phyloP scores from a whole-genome alignment of 2,797 vertebrate species.

The Hydrocynus forskahlii region DNA sequence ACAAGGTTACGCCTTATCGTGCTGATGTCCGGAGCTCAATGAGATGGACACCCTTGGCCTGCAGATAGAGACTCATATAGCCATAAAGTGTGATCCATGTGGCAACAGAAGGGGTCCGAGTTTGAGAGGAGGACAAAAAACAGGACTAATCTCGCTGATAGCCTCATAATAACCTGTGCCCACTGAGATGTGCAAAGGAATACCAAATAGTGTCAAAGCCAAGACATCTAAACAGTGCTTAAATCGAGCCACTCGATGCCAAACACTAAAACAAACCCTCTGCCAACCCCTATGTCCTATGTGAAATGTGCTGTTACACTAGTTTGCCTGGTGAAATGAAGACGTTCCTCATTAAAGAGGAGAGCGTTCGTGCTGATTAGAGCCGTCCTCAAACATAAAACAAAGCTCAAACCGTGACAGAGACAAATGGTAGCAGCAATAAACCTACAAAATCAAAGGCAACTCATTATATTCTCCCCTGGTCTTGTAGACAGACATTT shows the following conservation, averaged over 20 bases:
- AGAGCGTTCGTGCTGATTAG: not conserved
- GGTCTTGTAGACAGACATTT: conserved; percentile 62
- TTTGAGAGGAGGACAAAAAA: conserved; percentile 1
- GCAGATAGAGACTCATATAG: conserved; percentile 52
- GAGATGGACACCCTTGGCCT: conserved; percentile 43
- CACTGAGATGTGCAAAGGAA: not conserved
- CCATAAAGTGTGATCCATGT: conserved; percentile 46
- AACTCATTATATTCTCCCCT: conserved; percentile 59
- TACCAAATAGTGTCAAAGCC: too few species aligned
- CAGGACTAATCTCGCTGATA: conserved; percentile 33
- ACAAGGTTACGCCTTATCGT: conserved; percentile 38
- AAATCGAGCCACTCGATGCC: not conserved
- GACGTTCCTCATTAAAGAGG: not conserved
- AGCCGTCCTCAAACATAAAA: conserved; percentile 14
- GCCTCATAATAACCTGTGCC: not conserved
- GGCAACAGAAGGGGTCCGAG: conserved; percentile 29
- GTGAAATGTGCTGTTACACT: not conserved
- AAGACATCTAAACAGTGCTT: not conserved
- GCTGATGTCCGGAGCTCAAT: not conserved
- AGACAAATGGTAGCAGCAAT: conserved; percentile 72
- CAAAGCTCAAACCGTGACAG: conserved; percentile 46
- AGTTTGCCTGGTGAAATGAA: not conserved
- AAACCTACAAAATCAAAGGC: conserved; percentile 71
- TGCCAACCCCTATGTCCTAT: not conserved
- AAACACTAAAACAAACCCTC: not conserved